Evolutionary conservation across 1,140 invertebrate species (phyloP).

Genomic region (Drosophila novamexicana): DNA sequence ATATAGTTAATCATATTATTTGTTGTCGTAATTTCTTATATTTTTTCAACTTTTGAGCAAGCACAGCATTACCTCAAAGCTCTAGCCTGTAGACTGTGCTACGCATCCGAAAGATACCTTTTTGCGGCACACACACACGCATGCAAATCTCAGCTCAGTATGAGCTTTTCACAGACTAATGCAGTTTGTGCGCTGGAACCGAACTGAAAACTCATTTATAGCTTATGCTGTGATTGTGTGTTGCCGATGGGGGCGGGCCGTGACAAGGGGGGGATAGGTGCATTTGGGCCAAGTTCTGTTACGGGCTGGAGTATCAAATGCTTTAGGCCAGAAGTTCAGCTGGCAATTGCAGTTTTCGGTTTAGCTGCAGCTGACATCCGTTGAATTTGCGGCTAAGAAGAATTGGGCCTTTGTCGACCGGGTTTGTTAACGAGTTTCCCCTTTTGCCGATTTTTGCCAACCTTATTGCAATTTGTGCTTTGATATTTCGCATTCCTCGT

Average conservation of each 20-base stretch:
- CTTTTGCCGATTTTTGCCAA: slow-evolving; percentile 2
- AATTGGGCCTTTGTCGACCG: not conserved
- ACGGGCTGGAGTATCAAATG: not conserved
- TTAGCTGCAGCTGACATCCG: not conserved
- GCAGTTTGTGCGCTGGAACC: too few relatives aligned
- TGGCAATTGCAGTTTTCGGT: slow-evolving; percentile 7
- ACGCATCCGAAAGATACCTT: not conserved
- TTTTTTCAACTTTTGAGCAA: too few relatives aligned
- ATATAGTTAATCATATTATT: too few relatives aligned
- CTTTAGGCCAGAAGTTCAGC: not conserved
- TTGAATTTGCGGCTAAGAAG: not conserved
- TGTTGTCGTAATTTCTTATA: too few relatives aligned
- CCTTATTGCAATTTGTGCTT: slow-evolving; percentile 16
- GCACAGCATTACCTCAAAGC: not conserved
- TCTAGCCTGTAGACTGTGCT: too few relatives aligned
- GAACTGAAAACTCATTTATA: too few relatives aligned
- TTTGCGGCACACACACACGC: too few relatives aligned
- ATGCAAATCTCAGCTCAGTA: not conserved
- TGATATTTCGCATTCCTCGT: slow-evolving; percentile 49
- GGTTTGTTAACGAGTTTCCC: slow-evolving; percentile 14
- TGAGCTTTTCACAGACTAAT: not conserved
- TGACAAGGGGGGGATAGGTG: not conserved
- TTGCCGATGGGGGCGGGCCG: too few relatives aligned
- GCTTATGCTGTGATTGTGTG: too few relatives aligned
- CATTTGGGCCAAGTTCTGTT: not conserved